Conservation (phyloP, 2,797 vertebrate genomes). For the Esox masquinongy region DNA sequence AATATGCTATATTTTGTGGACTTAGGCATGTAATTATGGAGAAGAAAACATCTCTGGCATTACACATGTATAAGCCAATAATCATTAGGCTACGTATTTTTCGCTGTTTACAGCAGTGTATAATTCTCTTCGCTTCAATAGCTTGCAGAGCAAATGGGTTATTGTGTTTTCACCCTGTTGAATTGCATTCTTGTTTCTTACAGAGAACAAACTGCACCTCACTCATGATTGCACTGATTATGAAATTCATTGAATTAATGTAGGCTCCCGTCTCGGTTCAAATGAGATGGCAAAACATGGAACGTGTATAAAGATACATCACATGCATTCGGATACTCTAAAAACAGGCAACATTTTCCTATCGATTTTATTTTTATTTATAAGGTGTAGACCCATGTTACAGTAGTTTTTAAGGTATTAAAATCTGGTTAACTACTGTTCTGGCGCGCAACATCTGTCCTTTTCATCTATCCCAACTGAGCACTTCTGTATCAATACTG, state of each 20-base stretch:
- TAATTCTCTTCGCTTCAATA: not conserved
- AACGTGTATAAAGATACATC: not conserved
- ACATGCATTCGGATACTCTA: not conserved
- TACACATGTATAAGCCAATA: conserved; percentile 5
- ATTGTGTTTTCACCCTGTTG: conserved; percentile 1
- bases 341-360: not conserved
- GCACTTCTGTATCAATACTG: not conserved
- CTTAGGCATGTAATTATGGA: not conserved
- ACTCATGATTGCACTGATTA: not conserved
- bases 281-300: not conserved
- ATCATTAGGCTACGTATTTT: conserved; percentile 17
- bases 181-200: conserved; percentile 7
- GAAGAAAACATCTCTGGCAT: not conserved
- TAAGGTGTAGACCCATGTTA: not conserved
- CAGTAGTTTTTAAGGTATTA: not conserved
- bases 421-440: not conserved
- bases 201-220: conserved; percentile 4
- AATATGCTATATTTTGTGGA: not conserved
- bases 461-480: conserved; percentile 1
- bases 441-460: not conserved
- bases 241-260: not conserved
- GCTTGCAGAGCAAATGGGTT: not conserved
- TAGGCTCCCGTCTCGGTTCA: not conserved
- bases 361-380: not conserved
- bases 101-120: conserved; percentile 9